Base-by-base conservation (phyloP, 2,888 invertebrate genomes). In the Lepeophtheirus nordmannii region DNA sequence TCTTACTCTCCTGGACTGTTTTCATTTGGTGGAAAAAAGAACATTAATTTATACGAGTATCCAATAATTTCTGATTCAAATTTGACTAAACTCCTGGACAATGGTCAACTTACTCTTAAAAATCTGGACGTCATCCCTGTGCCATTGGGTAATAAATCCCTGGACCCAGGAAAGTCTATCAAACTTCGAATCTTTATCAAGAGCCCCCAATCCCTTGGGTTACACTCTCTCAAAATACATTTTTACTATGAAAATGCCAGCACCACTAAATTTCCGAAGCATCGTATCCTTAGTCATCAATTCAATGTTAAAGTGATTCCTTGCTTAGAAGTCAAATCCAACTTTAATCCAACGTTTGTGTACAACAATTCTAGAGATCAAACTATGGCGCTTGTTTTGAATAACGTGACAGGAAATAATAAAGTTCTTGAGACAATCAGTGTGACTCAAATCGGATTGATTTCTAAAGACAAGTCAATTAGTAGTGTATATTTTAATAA, bases 1-100 rank as follows among this genome's bases (percentile, higher is more conserved):
- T 22, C 20, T 23, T 37, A 23, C 23, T 30, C 23, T 23, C 63
- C 63, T 8, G 63, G 63, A 41, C 40, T 63, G 53, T 56, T 63
- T 23, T 53, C 53, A 7, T 56, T 63, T 46, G 63, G 56, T 7
- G 63, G 22, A 10, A 63, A 63, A 41, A 20, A n/a, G 12, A 46
- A 56, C 22, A 23, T n/a, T 10, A 20, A 40, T 14, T 30, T 63
- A 14, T 63, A 46, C 22, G 63, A 63, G 3, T 63, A 20, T 63
- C 63, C 63, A 10, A 12, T 63, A 1, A 53, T 56, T n/a, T 22
- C 20, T 46, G 63, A 53, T 56, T 10, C 22, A n/a, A 22, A 46
- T 30, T 56, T 62, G 10, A 5, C 17, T 17, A 46, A 46, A n/a
- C 17, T 17, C 1, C 14, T n/a, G 2, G 53, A 60, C 10, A 60